phyloP scores from a whole-genome alignment of 2,888 invertebrate genomes.

The Aromia moschata region DNA sequence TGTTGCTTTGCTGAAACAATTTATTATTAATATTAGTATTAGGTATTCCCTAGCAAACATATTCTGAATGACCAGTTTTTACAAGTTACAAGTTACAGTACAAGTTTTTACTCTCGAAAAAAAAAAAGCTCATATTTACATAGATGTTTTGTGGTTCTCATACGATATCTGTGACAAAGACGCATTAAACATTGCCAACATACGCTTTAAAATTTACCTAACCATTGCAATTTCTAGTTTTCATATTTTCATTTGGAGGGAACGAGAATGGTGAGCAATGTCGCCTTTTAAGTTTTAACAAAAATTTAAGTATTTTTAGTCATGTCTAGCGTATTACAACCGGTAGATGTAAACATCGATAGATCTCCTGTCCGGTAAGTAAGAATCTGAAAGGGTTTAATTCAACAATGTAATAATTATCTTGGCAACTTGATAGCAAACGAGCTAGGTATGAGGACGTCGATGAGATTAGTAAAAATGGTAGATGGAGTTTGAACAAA shows the following conservation, averaged over 20 bases:
- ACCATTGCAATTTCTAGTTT: too few species aligned
- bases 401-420: conserved; percentile 19
- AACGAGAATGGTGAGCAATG: conserved; percentile 27
- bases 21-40: too few species aligned
- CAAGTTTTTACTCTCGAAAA: too few species aligned
- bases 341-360: conserved; percentile 52
- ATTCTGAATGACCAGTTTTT: too few species aligned
- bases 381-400: conserved; percentile 15
- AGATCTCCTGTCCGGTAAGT: conserved; percentile 56
- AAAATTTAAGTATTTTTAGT: conserved; percentile 10
- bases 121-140: too few species aligned
- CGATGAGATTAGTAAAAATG: conserved; percentile 35
- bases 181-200: too few species aligned
- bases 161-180: too few species aligned
- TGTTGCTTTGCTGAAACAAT: too few species aligned
- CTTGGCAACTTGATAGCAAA: conserved; percentile 49
- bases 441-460: conserved; percentile 53
- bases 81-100: too few species aligned
- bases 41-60: too few species aligned
- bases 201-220: too few species aligned
- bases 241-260: conserved; percentile 37
- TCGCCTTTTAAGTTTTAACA: conserved; percentile 8
- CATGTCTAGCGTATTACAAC: conserved; percentile 49
- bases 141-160: too few species aligned
- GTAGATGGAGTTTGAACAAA: conserved; percentile 55